phyloP scores from a whole-genome alignment of 2,888 invertebrate species.

The Drosophila atripex region DNA sequence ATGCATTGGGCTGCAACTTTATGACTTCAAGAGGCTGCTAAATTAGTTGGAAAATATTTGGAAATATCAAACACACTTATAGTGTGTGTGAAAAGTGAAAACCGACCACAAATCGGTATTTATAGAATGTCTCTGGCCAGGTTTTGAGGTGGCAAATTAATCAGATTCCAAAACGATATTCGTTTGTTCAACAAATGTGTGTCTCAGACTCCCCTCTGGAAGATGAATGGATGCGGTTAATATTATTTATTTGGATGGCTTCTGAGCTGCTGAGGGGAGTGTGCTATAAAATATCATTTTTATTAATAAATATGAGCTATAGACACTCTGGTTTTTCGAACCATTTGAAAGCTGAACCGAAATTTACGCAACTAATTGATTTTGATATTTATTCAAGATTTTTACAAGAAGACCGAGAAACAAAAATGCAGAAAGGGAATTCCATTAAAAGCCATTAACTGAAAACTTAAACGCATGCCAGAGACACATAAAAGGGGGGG shows the following conservation, averaged over 20 bases:
- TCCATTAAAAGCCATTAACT: conserved; percentile 81
- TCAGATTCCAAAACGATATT: conserved; percentile 19
- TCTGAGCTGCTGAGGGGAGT: conserved; percentile 14
- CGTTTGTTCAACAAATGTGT: conserved; percentile 23
- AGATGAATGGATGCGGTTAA: conserved; percentile 22
- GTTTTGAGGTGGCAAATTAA: conserved; percentile 25
- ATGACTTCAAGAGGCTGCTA: conserved; percentile 35
- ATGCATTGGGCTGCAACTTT: conserved; percentile 36
- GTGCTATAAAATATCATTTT: not conserved
- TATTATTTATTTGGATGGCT: conserved; percentile 30
- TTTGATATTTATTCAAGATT: conserved; percentile 72
- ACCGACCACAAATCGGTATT: conserved; percentile 11
- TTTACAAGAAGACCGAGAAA: conserved; percentile 50
- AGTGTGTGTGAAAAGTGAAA: conserved; percentile 1
- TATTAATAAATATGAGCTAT: conserved; percentile 2
- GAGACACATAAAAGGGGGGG: conserved; percentile 40
- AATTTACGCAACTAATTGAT: conserved; percentile 78
- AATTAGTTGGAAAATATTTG: conserved; percentile 48
- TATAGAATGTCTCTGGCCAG: conserved; percentile 13
- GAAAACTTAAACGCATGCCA: conserved; percentile 79
- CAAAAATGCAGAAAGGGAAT: conserved; percentile 51
- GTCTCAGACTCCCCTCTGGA: not conserved
- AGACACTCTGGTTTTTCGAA: conserved; percentile 3
- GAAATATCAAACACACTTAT: conserved; percentile 16
- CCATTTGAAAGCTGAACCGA: conserved; percentile 40